Percentiles rank a stretch among this genome's conserved stretches.
phyloP scores from a whole-genome alignment of 2,113 vertebrate genomes.

The Calyptommatus sinebrachiatus region DNA sequence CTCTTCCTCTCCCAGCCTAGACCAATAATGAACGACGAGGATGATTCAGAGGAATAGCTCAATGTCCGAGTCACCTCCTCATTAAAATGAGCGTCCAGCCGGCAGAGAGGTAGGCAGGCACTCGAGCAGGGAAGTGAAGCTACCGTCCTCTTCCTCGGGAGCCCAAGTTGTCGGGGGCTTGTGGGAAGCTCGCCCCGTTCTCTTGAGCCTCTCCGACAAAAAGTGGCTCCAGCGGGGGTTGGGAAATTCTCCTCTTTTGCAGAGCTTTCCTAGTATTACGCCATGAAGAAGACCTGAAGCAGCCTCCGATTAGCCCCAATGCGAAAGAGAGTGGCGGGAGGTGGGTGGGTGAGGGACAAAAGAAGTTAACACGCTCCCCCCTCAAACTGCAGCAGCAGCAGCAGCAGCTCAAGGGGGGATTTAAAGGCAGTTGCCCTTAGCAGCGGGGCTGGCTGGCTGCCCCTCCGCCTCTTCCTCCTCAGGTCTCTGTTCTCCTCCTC shows the following conservation, averaged over 20 bases:
- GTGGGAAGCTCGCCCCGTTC: no score
- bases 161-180: not conserved
- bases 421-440: constrained; percentile 35
- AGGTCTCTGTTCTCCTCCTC: constrained; percentile 56
- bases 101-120: constrained; percentile 16
- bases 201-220: no score
- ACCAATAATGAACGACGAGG: constrained; percentile 56
- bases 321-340: constrained; percentile 6
- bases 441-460: constrained; percentile 28
- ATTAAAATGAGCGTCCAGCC: constrained; percentile 30
- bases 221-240: no score
- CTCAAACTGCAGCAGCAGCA: constrained; percentile 47
- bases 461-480: constrained; percentile 21
- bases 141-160: constrained; percentile 15
- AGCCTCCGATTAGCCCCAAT: not conserved
- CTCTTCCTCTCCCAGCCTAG: constrained; percentile 60
- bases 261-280: not conserved
- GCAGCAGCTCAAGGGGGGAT: constrained; percentile 48
- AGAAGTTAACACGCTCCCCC: constrained; percentile 37
- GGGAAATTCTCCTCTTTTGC: not conserved
- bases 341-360: not conserved
- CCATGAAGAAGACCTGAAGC: not conserved
- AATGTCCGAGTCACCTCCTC: constrained; percentile 70
- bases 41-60: constrained; percentile 73
- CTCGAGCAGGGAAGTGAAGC: not conserved